Conservation (phyloP, 2,888 invertebrate species). For the Zeuzera pyrina region DNA sequence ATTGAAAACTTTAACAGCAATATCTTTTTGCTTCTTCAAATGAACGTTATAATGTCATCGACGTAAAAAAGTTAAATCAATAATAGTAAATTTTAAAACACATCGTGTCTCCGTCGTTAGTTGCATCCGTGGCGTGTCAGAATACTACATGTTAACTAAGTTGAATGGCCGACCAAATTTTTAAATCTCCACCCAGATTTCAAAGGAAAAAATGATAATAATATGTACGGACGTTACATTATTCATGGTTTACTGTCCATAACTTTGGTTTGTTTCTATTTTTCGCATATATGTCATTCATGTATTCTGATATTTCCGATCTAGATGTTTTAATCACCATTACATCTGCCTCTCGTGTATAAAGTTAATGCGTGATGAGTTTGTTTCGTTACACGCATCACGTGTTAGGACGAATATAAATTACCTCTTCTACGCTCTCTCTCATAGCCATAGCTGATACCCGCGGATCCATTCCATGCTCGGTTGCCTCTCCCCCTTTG, state of each 20-base stretch:
- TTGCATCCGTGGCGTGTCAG: too few relatives aligned
- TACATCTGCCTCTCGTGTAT: slow-evolving; percentile 25
- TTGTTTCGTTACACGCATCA: neutral
- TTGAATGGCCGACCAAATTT: slow-evolving; percentile 62
- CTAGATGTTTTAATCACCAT: slow-evolving; percentile 44
- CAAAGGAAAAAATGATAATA: slow-evolving; percentile 43
- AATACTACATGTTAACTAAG: slow-evolving; percentile 18
- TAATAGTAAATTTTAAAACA: too few relatives aligned
- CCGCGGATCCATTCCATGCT: slow-evolving; percentile 32
- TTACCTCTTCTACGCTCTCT: slow-evolving; percentile 14
- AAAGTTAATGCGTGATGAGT: slow-evolving; percentile 8
- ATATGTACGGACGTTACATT: slow-evolving; percentile 38
- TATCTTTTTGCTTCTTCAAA: too few relatives aligned
- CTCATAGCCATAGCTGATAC: slow-evolving; percentile 16
- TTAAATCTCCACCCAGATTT: slow-evolving; percentile 55
- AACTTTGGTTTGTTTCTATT: slow-evolving; percentile 32
- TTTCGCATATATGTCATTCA: slow-evolving; percentile 32
- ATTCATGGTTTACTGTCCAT: slow-evolving; percentile 41
- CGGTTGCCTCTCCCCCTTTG: slow-evolving; percentile 27
- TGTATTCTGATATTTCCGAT: slow-evolving; percentile 41
- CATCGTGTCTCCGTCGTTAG: too few relatives aligned
- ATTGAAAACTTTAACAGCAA: too few relatives aligned
- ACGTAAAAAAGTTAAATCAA: too few relatives aligned
- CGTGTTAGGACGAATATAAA: slow-evolving; percentile 1
- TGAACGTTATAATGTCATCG: too few relatives aligned